Percentiles rank a stretch among this genome's conserved stretches.
Evolutionary conservation across 2,113 vertebrate genomes (phyloP).

Genomic region (Stigmatopora nigra): DNA sequence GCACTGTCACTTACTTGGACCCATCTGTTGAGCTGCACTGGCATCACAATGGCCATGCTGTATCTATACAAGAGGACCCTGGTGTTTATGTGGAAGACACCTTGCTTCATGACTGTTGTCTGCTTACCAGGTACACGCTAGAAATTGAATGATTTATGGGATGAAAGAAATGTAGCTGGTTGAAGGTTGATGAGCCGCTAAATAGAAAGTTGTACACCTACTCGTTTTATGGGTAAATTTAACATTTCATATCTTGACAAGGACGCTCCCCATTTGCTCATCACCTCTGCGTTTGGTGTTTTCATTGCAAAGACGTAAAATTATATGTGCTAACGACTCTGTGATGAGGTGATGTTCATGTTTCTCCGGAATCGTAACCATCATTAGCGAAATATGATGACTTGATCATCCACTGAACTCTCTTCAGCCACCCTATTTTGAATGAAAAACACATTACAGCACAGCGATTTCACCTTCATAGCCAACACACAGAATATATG

Average conservation of each 20-base stretch:
- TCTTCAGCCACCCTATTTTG: background rate
- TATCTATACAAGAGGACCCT: conserved; percentile 72
- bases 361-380: background rate
- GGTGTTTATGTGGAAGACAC: conserved; percentile 81
- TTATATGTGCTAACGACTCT: background rate
- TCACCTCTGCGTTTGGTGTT: background rate
- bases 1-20: conserved; percentile 79
- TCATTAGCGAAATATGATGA: background rate
- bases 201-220: background rate
- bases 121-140: conserved; percentile 78
- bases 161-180: background rate
- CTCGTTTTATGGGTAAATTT: background rate
- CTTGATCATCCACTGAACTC: background rate
- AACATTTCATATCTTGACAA: background rate
- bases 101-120: conserved; percentile 85
- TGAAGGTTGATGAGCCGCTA: background rate
- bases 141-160: background rate
- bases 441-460: background rate
- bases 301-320: background rate
- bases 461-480: background rate
- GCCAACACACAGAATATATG: background rate
- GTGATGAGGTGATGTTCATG: background rate
- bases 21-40: conserved; percentile 71
- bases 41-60: conserved; percentile 69
- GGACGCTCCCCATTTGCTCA: background rate